phyloP scores from a whole-genome alignment of 2,113 vertebrate genomes.

The Halichoerus grypus region DNA sequence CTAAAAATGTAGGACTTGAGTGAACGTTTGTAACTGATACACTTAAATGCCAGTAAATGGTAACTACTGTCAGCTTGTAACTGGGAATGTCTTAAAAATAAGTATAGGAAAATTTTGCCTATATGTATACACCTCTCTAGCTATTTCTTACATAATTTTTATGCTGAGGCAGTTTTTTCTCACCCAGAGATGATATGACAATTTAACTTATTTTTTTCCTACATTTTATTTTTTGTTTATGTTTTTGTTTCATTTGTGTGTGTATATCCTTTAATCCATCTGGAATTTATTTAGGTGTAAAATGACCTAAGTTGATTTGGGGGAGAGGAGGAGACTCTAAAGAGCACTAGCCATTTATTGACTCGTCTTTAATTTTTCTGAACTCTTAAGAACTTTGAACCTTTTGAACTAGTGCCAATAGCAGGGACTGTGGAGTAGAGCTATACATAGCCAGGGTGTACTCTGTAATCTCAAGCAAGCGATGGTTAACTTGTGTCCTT shows the following conservation, averaged over 20 bases:
- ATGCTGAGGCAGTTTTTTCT: background rate
- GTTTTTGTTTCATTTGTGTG: background rate
- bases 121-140: background rate
- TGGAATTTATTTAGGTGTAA: background rate
- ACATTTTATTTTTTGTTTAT: conserved; percentile 7
- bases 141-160: background rate
- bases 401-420: background rate
- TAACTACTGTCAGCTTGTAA: conserved; percentile 25
- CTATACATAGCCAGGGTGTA: background rate
- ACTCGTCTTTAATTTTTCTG: background rate
- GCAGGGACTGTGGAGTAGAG: background rate
- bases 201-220: background rate
- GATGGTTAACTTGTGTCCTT: background rate
- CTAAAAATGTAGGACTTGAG: background rate
- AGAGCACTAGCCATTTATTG: background rate
- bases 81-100: background rate
- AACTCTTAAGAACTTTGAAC: background rate
- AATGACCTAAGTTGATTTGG: conserved; percentile 15
- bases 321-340: background rate
- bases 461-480: background rate
- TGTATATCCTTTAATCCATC: background rate
- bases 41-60: background rate
- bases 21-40: background rate
- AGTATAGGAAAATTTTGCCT: background rate
- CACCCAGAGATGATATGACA: background rate